Evolutionary conservation across 2,113 vertebrate genomes (phyloP).

Genomic region (Sorex araneus): DNA sequence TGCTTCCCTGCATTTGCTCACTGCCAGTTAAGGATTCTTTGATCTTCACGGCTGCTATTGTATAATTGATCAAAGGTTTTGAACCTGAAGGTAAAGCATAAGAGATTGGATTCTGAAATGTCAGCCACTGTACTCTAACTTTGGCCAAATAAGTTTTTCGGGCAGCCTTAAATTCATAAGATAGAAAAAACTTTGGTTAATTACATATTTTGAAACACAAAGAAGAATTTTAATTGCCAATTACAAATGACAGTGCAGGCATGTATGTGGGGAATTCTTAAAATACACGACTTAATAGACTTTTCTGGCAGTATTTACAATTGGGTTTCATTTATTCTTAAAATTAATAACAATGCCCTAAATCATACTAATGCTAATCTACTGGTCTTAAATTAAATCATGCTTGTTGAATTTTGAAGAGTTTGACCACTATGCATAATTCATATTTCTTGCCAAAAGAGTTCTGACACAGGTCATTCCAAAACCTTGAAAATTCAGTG

Average conservation of each 20-base stretch:
- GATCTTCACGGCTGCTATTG: constrained; percentile 80
- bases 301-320: constrained; percentile 17
- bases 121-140: constrained; percentile 74
- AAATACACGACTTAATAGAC: constrained; percentile 46
- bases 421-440: constrained; percentile 69
- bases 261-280: constrained; percentile 19
- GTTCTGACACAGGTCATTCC: constrained; percentile 68
- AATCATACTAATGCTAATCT: constrained; percentile 64
- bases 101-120: constrained; percentile 77
- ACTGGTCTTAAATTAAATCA: constrained; percentile 70
- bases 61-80: constrained; percentile 86
- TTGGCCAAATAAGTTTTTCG: constrained; percentile 76
- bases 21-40: constrained; percentile 82
- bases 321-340: constrained; percentile 59
- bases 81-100: constrained; percentile 65
- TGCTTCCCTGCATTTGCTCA: constrained; percentile 41
- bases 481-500: constrained; percentile 53
- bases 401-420: constrained; percentile 60
- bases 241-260: constrained; percentile 8
- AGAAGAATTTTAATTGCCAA: constrained; percentile 21
- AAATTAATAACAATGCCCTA: constrained; percentile 69
- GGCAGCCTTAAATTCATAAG: constrained; percentile 69
- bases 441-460: constrained; percentile 62
- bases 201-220: constrained; percentile 56
- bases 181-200: neutral